A percentile compares a stretch with the other conserved stretches of the same genome.
phyloP scores from a whole-genome alignment of 1,140 invertebrate species.

The Andrena cerasifolii region DNA sequence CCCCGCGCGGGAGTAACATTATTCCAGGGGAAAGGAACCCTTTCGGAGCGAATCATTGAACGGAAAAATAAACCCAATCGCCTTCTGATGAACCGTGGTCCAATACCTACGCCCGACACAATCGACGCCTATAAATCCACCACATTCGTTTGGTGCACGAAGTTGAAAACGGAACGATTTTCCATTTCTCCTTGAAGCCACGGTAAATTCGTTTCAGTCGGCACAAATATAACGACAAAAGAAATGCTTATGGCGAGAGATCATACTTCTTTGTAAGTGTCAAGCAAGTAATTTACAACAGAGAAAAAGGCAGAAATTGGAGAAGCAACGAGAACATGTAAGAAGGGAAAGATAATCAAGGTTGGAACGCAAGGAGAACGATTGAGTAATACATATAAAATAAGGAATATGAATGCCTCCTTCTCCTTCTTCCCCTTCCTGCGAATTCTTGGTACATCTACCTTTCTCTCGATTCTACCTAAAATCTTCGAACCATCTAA shows the following conservation, averaged over 20 bases:
- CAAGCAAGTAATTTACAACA: constrained; percentile 33
- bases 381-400: no score
- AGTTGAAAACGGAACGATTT: constrained; percentile 52
- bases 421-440: no score
- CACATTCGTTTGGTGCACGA: constrained; percentile 8
- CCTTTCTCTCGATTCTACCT: no score
- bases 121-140: constrained; percentile 45
- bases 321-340: not conserved
- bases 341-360: no score
- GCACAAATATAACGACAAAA: constrained; percentile 3
- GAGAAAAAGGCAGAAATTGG: no score
- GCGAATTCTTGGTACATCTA: no score
- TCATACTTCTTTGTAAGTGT: constrained; percentile 49
- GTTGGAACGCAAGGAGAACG: no score
- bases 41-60: constrained; percentile 8
- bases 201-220: constrained; percentile 41
- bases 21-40: not conserved
- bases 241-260: constrained; percentile 10
- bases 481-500: no score
- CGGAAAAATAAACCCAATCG: constrained; percentile 29
- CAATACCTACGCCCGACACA: not conserved
- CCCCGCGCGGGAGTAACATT: not conserved
- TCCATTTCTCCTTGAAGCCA: constrained; percentile 28
- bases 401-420: no score
- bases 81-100: not conserved